Conservation (phyloP, 2,113 vertebrate genomes). For the Corapipo altera region DNA sequence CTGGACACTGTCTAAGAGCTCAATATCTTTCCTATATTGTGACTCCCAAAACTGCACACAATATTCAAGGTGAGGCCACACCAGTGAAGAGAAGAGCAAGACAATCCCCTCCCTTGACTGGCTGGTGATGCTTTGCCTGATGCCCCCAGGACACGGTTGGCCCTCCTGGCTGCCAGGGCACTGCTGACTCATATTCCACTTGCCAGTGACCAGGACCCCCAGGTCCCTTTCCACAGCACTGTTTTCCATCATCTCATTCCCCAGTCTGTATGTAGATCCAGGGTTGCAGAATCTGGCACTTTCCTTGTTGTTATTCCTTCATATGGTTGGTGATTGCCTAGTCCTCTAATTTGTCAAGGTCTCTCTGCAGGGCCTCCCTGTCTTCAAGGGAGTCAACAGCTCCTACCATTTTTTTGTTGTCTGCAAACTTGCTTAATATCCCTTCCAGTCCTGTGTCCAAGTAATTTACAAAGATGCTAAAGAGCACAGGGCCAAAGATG, state of each 20-base stretch:
- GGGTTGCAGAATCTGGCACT: not conserved
- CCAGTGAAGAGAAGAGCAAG: not conserved
- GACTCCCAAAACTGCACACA: not conserved
- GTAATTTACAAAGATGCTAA: not conserved
- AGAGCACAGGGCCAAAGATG: not conserved
- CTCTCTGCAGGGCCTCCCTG: not conserved
- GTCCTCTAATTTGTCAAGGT: not conserved
- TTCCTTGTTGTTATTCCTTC: not conserved
- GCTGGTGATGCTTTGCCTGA: not conserved
- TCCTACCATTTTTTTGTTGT: not conserved
- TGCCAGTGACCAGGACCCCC: not conserved
- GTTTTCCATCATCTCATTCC: not conserved
- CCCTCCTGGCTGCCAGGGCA: not conserved
- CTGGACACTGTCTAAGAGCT: not conserved
- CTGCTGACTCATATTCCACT: not conserved
- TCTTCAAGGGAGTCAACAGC: not conserved
- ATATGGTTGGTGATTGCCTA: not conserved
- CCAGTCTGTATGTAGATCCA: not conserved
- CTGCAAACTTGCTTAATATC: not conserved
- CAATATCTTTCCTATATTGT: not conserved
- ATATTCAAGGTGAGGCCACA: not conserved
- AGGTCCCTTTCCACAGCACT: not conserved
- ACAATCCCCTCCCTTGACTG: not conserved
- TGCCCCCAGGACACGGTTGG: not conserved
- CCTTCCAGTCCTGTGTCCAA: not conserved